A percentile compares a stretch with the other conserved stretches of the same genome.
These are phyloP conservation scores for Microhierax caerulescens DNA, from an alignment of 2,797 vertebrate genomes.

Conservation along the genomic window DNA sequence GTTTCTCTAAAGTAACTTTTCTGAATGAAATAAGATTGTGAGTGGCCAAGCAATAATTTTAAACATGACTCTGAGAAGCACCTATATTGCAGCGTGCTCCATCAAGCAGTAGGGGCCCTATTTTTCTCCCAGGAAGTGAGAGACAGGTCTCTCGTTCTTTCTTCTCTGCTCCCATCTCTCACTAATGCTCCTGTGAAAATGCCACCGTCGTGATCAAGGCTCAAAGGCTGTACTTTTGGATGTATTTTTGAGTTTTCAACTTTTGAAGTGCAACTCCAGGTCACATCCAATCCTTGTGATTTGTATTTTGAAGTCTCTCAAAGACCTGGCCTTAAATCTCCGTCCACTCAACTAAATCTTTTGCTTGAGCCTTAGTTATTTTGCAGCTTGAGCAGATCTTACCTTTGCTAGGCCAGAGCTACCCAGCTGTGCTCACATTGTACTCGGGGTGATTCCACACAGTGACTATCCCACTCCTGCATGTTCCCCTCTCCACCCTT, in stretches of 20 bases:
- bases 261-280: not conserved
- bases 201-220: not conserved
- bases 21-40: not conserved
- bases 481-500: not conserved
- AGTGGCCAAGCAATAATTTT: not conserved
- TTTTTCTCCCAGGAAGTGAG: not conserved
- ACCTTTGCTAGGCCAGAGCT: not conserved
- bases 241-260: not conserved
- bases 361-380: not conserved
- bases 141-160: not conserved
- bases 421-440: rapidly evolving
- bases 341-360: not conserved
- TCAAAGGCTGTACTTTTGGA: not conserved
- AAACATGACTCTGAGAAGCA: not conserved
- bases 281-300: not conserved
- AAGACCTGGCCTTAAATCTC: not conserved
- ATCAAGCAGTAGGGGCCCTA: not conserved
- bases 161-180: not conserved
- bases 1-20: not conserved
- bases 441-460: not conserved
- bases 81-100: not conserved
- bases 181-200: not conserved
- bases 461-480: not conserved
- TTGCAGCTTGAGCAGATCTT: not conserved
- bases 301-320: not conserved